Base-by-base conservation (phyloP, 1,140 invertebrate species). In the Wiebesia pumilae region DNA sequence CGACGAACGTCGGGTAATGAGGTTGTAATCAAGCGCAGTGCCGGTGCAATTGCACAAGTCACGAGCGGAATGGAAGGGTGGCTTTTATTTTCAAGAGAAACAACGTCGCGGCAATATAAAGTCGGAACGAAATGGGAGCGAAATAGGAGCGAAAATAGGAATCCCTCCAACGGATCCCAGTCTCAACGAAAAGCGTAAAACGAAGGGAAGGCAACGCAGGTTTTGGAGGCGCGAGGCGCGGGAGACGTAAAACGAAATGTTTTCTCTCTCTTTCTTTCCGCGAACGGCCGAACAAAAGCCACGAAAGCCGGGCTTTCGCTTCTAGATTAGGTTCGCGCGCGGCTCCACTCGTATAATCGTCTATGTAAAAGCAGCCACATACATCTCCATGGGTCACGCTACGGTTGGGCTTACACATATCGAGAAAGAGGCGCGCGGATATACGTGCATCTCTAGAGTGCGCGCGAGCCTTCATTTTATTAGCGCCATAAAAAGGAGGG, bases 391-490 rank as follows among this genome's bases (percentile, higher is more conserved):
- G 67, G 40, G 81, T 47, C 77, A 79, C 77, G 78, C 51, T 62
- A 80, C 7, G 47, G 43, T 9, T 51, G 1, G 40, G 38, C 14
- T 3, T 51, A 71, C 30, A 16, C n/a, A 62, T 21, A 62, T 19
- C 40, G 82, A 16, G 30, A 40, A n/a, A 24, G 79, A 87, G 35
- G 16, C 65, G n/a, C 82, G 65, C 62, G 54, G 69, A 14, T 47
- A 21, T 51, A 30, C 69, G 69, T 40, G 69, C 69, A 73, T 73
- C 69, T 43, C 35, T 24, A 73, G 1, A 0, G 24, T 1, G 35
- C 30, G 78, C 62, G 79, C 67, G 79, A 43, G 84, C 58, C 82
- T 89, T 89, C 81, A 69, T 87, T 86, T 86, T 86, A 83, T 83
- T 79, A n/a, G 43, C 24, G 33, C 33, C 81, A 38, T 83, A 83